Base-by-base conservation (phyloP, 2,113 vertebrate genomes). In the Eudyptes chrysolophus region DNA sequence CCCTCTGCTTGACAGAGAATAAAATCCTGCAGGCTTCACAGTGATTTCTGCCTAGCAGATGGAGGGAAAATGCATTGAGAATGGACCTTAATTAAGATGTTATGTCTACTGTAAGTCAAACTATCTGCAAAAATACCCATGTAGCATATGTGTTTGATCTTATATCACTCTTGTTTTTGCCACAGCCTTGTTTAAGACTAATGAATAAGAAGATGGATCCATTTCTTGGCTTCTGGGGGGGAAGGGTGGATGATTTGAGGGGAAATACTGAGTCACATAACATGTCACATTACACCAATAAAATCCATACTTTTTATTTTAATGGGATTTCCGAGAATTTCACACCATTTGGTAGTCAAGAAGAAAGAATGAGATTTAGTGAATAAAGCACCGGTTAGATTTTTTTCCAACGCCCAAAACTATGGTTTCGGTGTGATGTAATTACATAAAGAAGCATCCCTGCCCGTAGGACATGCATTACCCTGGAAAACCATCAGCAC, bases 31-130 rank as follows among this genome's bases (percentile, higher is more conserved):
- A 92, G 84, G 44, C 65, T 94, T 75, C 52, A 4, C 26, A n/a
- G 61, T 44, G 78, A 89, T 91, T 94, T 57, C 87, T 95, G 92
- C 54, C 11, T 7, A 75, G 62, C 80, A 94, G 87, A 95, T 80
- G 88, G 74, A 84, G 48, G 68, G 84, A 74, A 88, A 96, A 92
- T 11, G 42, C 22, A 26, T 32, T 10, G 90, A 86, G 74, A 76
- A 81, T 27, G 61, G 92, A 81, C 82, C 75, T 61, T 95, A 94
- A 96, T 96, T 87, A 90, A 96, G 93, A 94, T 90, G 96, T 97
- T 97, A 79, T 91, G 95, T 94, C 92, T 97, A 32, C 65, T 1
- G 2, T 68, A 79, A 84, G 74, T 57, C 62, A 78, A 85, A 64
- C 74, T 93, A 89, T 90, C 87, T 60, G 62, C 90, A 82, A 11